Evolutionary conservation across 2,797 vertebrate species (phyloP), one percentile per base, ranked within the genome.

Genomic region (Ateles fusciceps): DNA sequence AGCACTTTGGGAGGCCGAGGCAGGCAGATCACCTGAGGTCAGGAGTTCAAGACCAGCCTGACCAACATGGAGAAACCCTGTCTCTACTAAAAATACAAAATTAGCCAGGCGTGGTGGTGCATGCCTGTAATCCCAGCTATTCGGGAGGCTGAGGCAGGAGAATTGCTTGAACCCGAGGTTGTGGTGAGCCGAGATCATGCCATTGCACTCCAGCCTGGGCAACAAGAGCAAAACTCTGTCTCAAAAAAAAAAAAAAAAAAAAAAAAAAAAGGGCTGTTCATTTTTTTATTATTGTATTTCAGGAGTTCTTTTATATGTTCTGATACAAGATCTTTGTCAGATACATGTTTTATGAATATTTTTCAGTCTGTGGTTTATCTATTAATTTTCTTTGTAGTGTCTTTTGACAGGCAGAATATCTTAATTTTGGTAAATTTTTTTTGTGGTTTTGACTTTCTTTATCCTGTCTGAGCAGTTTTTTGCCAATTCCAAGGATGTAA

Each of bases 341-440:
- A 89, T 68, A 71, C 22, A 78, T 61, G 26, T 79, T 74, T 79
- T 24, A 24, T 85, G 50, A 94, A 46, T 52, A 78, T 55, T 55
- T 92, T 92, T 19, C n/a, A 92, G 61, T 71, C 78, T 89, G 36
- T 52, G 13, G 50, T 52, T 88, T 88, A 15, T 88, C 76, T 78
- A 36, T 61, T 72, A 36, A 52, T 76, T 93, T 86, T 86, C 46
- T 26, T 88, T 78, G 89, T 30, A 8, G 46, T 59, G 52, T 59
- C 30, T 81, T 89, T 96, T 91, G 81, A 93, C 52, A 50, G 83
- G 30, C 61, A 59, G 52, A 64, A 68, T 94, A 75, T 86, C 75
- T 90, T 81, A 59, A 59, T 59, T 59, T 81, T 59, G 33, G 80
- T 80, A n/a, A 78, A 59, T 68, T 85, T 86, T 79, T 48, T 55